Percentiles rank a stretch among this genome's conserved stretches.
Conservation (phyloP, 1,140 invertebrate genomes). For the Drosophila insularis region DNA sequence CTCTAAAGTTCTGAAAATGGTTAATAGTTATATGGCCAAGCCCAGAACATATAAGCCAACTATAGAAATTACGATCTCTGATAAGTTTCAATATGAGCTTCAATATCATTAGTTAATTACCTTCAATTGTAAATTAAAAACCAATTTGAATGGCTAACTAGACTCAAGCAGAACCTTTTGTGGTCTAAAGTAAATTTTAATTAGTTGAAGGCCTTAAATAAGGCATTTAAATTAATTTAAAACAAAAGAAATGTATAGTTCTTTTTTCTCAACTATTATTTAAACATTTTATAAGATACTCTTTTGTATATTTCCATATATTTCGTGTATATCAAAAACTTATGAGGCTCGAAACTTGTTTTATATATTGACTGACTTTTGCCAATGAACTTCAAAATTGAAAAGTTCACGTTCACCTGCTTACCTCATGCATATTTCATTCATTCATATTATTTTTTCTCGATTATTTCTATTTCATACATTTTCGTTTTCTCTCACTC, state of each 20-base stretch:
- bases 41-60: too few relatives aligned
- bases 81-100: too few relatives aligned
- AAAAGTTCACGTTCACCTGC: conserved; percentile 15
- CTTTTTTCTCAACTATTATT: neutral
- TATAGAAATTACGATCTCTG: too few relatives aligned
- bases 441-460: conserved; percentile 13
- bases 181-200: too few relatives aligned
- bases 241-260: neutral
- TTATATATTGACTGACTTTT: conserved; percentile 8
- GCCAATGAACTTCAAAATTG: conserved; percentile 20
- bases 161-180: too few relatives aligned
- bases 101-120: too few relatives aligned
- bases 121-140: too few relatives aligned
- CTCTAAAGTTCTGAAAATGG: too few relatives aligned
- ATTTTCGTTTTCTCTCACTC: neutral
- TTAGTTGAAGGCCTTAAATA: too few relatives aligned
- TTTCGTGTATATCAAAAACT: neutral
- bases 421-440: conserved; percentile 10
- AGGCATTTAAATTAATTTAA: too few relatives aligned
- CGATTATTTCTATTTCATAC: conserved; percentile 14
- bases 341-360: conserved; percentile 6
- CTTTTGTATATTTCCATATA: neutral
- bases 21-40: too few relatives aligned
- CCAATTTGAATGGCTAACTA: too few relatives aligned
- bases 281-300: neutral